Base-by-base conservation (phyloP, 1,140 invertebrate genomes). In the Lepidurus apus region DNA sequence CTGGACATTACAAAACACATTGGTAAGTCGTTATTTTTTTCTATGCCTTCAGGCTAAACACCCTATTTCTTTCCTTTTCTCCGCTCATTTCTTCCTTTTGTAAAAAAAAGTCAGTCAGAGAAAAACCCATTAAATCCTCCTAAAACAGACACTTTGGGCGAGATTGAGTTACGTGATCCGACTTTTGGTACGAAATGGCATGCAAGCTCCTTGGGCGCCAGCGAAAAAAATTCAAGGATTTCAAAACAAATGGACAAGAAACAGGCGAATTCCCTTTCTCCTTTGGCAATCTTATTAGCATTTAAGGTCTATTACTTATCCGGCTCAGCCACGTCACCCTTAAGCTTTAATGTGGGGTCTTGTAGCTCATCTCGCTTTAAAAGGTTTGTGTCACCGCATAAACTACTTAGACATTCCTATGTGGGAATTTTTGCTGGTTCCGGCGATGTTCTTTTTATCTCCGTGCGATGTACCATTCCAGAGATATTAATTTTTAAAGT, bases 151-250 rank as follows among this genome's bases (percentile, higher is more conserved):
- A 65, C 53, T 65, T 17, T 7, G 53, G 8, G 53, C 53, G 53
- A 65, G 53, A 65, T 65, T 65, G 53, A 65, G 53, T 65, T 65
- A 65, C 53, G 53, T 65, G 53, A 65, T 65, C 13, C 21, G 53
- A 65, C 53, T 65, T 21, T 13, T 13, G 53, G 17, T 65, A 21
- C 53, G 53, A 13, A 65, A 7, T 65, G 53, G 53, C 53, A 21
- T 13, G 53, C 53, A 65, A 65, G 17, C 8, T 65, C 53, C 13
- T 13, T 65, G 13, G 53, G 17, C 17, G 53, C 13, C 21, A 9
- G 53, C 17, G 21, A 17, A 65, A 65, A 9, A 65, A 65, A 65
- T 65, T n/a, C 17, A 9, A 13, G 34, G 34, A 34, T 7, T 17
- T 65, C 9, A 1, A 9, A 65, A 21, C 9, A 65, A 65, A 65